Base-by-base conservation (phyloP, 2,888 invertebrate genomes). In the Tiliacea aurago region DNA sequence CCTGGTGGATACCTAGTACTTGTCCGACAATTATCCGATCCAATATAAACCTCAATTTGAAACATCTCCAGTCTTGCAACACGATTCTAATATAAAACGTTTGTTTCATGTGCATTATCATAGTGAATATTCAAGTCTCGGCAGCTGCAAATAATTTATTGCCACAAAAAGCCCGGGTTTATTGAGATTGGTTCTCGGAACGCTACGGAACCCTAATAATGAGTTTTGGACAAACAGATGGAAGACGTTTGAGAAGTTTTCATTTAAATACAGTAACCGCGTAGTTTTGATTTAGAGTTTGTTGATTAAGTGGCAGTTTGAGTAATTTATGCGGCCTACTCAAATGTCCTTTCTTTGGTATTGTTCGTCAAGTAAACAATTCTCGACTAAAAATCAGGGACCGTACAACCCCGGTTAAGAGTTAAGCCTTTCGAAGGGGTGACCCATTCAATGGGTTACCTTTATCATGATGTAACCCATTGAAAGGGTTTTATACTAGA, bases 61-160 rank as follows among this genome's bases (percentile, higher is more conserved):
- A 20, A 33, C 49, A 9, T 63, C 45, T 63, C 20, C 45, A 47
- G 20, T 67, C 33, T 72, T 45, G 45, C 55, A 79, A 66, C 23
- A 63, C 18, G 55, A 37, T 56, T 70, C 43, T 23, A 51, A 59
- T 67, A 73, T 55, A 55, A 49, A 77, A 77, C 55, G 53, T 79
- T 80, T 73, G 45, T 65, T 13, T 28, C 51, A 56, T 56, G 67
- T 56, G 41, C 66, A 72, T 70, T 84, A 73, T 33, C 68, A 68
- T 68, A 64, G 70, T 84, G 68, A 80, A 81, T 84, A 81, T 84
- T 84, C 84, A 80, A 70, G 56, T 56, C 65, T 53, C 15, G 45
- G 49, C 20, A 56, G 70, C 84, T 81, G 84, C 80, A 74, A 71
- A 74, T 80, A 80, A 84, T 84, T 80, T 84, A 84, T 68, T 62